These are phyloP conservation scores for Hippocampus comes DNA, from an alignment of 2,113 vertebrate genomes.

Conservation along the genomic window DNA sequence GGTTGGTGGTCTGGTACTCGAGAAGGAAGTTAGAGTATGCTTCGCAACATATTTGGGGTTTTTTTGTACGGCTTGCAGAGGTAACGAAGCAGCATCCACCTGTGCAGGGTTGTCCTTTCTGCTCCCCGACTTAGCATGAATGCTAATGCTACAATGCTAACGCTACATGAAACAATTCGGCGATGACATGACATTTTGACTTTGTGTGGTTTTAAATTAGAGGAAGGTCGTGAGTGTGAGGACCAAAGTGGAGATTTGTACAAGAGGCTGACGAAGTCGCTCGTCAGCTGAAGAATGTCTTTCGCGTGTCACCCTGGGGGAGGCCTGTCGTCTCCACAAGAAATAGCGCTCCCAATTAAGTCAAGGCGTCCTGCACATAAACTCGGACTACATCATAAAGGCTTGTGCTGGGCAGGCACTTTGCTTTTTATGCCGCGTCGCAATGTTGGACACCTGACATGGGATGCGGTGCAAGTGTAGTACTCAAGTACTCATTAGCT, in stretches of 20 bases:
- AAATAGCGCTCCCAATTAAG: conserved; percentile 61
- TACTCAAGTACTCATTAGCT: not conserved
- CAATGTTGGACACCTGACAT: not conserved
- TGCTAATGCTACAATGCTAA: not conserved
- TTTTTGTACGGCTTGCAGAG: no score
- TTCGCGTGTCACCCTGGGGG: conserved; percentile 48
- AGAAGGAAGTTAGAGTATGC: no score
- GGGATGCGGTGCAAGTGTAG: not conserved
- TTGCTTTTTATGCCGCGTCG: conserved; percentile 37
- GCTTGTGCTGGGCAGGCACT: conserved; percentile 42
- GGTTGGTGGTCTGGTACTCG: no score
- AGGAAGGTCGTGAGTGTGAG: not conserved
- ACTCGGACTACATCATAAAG: conserved; percentile 50
- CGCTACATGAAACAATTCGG: not conserved
- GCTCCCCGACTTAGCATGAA: not conserved
- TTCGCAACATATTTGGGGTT: no score
- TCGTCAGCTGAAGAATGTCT: conserved; percentile 45
- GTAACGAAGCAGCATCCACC: not conserved
- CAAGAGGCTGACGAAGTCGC: conserved; percentile 58
- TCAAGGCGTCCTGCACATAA: conserved; percentile 43
- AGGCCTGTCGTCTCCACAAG: conserved; percentile 43
- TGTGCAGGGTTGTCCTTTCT: conserved; percentile 1
- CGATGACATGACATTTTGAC: conserved; percentile 37
- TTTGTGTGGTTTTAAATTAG: not conserved
- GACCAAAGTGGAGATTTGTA: conserved; percentile 27